Evolutionary conservation across 2,113 vertebrate genomes (phyloP).

Genomic region (Columba livia): DNA sequence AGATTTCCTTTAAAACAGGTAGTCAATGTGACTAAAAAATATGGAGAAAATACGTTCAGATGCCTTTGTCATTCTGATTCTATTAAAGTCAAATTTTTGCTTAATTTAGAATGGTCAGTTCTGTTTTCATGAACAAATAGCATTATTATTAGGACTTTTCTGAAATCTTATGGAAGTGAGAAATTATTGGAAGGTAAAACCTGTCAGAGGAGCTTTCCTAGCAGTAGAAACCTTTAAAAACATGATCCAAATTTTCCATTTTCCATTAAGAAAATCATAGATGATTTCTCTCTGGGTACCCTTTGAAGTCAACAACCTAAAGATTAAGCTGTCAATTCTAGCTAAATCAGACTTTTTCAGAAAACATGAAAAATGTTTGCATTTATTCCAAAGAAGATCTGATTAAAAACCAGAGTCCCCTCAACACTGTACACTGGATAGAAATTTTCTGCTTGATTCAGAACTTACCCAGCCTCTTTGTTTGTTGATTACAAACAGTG

Average conservation of each 20-base stretch:
- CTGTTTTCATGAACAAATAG: background rate
- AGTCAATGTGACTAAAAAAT: background rate
- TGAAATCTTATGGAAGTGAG: background rate
- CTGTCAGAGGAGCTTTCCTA: background rate
- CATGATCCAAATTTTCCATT: conserved; percentile 10
- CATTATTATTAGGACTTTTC: background rate
- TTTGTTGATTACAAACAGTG: background rate
- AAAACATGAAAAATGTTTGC: background rate
- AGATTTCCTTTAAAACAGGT: background rate
- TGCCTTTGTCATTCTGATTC: background rate
- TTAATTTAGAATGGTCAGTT: background rate
- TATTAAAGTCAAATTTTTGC: background rate
- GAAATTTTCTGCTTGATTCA: background rate
- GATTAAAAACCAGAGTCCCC: background rate
- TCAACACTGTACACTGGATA: background rate
- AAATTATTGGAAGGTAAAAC: background rate
- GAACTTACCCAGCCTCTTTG: background rate
- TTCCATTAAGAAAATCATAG: background rate
- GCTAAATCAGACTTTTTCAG: background rate
- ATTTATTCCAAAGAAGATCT: background rate
- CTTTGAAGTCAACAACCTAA: background rate
- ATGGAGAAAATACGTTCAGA: background rate
- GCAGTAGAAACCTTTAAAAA: background rate
- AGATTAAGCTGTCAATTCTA: background rate
- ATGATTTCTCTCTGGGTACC: background rate